A percentile compares a stretch with the other conserved stretches of the same genome.
Conservation (phyloP, 2,888 invertebrate species). For the Lithophane semibrunnea region DNA sequence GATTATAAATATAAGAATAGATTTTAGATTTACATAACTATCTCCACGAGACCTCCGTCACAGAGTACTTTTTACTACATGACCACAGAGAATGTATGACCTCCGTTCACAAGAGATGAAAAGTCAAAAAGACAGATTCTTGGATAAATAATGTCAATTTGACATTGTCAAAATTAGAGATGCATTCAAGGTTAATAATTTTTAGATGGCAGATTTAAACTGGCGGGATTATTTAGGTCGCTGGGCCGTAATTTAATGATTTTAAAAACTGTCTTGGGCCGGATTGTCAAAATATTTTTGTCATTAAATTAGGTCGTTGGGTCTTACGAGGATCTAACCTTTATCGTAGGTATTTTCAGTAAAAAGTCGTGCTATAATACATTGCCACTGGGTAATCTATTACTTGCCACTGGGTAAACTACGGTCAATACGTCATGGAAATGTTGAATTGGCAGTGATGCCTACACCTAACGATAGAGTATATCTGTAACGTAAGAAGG, state of each 20-base stretch:
- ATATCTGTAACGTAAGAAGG: slow-evolving; percentile 10
- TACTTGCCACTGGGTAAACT: not conserved
- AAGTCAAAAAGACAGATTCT: slow-evolving; percentile 7
- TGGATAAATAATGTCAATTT: not conserved
- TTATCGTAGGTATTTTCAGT: slow-evolving; percentile 36
- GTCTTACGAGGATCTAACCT: slow-evolving; percentile 30
- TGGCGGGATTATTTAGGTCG: slow-evolving; percentile 1
- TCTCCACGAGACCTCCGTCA: not conserved
- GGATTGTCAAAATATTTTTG: not conserved
- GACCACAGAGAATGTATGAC: no score
- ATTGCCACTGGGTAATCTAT: not conserved
- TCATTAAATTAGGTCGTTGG: no score
- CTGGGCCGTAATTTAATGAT: no score
- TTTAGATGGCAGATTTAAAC: not conserved
- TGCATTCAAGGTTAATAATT: not conserved
- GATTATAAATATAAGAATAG: no score
- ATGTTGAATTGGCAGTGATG: no score
- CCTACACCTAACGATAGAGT: not conserved
- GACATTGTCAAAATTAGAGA: slow-evolving; percentile 13
- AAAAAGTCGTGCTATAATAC: slow-evolving; percentile 32
- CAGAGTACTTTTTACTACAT: no score
- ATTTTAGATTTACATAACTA: not conserved
- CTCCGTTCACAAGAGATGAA: slow-evolving; percentile 1
- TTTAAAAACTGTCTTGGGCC: no score
- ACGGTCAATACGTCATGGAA: not conserved